These are phyloP conservation scores for Micronisus gabar DNA, from an alignment of 2,113 vertebrate species.

Conservation along the genomic window DNA sequence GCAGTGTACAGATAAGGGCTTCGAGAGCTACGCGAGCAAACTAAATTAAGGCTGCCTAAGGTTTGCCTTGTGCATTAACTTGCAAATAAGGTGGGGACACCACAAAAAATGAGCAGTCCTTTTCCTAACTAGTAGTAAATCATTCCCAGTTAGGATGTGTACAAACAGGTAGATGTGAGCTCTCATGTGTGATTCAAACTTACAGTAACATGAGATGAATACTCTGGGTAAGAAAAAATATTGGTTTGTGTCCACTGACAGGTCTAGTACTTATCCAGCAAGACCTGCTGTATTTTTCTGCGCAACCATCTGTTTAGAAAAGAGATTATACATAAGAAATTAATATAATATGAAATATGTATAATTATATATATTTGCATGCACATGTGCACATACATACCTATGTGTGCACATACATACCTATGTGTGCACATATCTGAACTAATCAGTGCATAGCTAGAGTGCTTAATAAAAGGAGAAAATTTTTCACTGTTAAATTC, in stretches of 20 bases:
- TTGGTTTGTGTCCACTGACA: neutral
- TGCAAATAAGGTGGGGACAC: conserved; percentile 5
- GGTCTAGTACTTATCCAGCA: neutral
- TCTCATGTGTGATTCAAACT: neutral
- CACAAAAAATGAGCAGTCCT: neutral
- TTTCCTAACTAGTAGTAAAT: neutral
- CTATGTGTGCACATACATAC: neutral
- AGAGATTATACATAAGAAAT: neutral
- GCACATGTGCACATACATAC: neutral
- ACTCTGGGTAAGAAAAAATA: neutral
- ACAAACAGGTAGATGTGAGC: neutral
- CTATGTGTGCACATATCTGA: neutral
- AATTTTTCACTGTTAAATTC: neutral
- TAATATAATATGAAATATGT: neutral
- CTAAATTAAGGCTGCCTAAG: conserved; percentile 16
- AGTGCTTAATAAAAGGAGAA: neutral
- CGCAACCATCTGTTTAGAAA: neutral
- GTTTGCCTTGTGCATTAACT: conserved; percentile 11
- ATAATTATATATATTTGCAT: neutral
- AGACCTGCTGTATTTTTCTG: neutral
- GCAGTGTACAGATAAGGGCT: conserved; percentile 47
- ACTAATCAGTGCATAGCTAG: neutral
- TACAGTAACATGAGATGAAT: neutral
- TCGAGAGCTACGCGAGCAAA: neutral
- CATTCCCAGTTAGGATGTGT: neutral